Base-by-base conservation (phyloP, 2,888 invertebrate genomes). In the Xestoiulus laeticollis region DNA sequence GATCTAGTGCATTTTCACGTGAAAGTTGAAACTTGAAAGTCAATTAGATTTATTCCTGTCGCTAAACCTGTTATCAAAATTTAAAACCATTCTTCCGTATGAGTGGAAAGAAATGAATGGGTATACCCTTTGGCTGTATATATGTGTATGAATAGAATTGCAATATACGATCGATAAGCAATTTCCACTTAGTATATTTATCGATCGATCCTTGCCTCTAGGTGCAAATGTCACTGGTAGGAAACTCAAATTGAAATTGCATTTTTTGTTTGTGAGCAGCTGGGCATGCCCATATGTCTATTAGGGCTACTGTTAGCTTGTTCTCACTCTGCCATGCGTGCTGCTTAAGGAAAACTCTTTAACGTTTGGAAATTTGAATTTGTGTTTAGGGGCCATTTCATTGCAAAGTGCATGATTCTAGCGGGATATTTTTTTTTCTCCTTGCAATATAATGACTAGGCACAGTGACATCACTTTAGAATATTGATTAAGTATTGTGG, bases 171-270 rank as follows among this genome's bases (percentile, higher is more conserved):
- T 68, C 68, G 68, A 68, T 68, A 68, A 68, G 26, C 68, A 68
- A 68, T 68, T 68, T 68, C 68, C 68, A 68, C 68, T 68, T 68
- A 68, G 68, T 26, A n/a, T 68, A 12, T 59, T 16, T 59, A 16
- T 68, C 68, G 68, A 68, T 68, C 68, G 26, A 68, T 68, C 22
- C 26, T 68, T 68, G 68, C 68, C 68, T 26, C 26, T n/a, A 26
- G 68, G 68, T 68, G 68, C 22, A 68, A 68, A 68, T 68, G 68
- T 26, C 68, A 68, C 26, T 68, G 26, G 68, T 26, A 22, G 26
- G 22, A 68, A n/a, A 10, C 26, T 68, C n/a, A 68, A 68, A 68
- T 68, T 68, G 68, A 68, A 68, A 68, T 68, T 68, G 68, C 68
- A 26, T 68, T 68, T 68, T 68, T 68, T 68, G 10, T 68, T 59